Evolutionary conservation across 1,140 invertebrate genomes (phyloP), one percentile per base, ranked within the genome.

Genomic region (Drosophila athabasca): DNA sequence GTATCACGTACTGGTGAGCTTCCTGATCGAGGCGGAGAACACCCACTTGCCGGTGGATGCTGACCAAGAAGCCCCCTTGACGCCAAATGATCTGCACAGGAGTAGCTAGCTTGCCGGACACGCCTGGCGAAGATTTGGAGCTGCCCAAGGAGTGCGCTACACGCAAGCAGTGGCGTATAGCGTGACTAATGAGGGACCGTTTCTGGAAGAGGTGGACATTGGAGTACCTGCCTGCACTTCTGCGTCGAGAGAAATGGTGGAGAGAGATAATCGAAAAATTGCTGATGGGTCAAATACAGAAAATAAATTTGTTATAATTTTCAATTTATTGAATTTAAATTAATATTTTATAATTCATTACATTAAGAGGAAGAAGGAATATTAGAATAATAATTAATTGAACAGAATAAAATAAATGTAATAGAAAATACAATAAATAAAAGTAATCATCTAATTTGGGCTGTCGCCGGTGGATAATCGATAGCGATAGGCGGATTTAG

Each of bases 221-320:
- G n/a, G n/a, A n/a, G n/a, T n/a, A n/a, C n/a, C n/a, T n/a, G n/a
- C n/a, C n/a, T n/a, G n/a, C n/a, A n/a, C n/a, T n/a, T n/a, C n/a
- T n/a, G n/a, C n/a, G n/a, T n/a, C n/a, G n/a, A n/a, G n/a, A n/a
- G n/a, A n/a, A n/a, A n/a, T n/a, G n/a, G n/a, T n/a, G n/a, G n/a
- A n/a, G n/a, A 93, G 74, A 7, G 91, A 92, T 29, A 92, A 55
- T 75, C 82, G 90, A 74, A 92, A 90, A 76, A 92, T 79, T 78
- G 92, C 90, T 65, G 90, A 88, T 3, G 93, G 93, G 53, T 93
- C 93, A 92, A 93, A 93, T 77, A 93, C 92, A 60, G 93, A 93
- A 91, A 93, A 93, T 92, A 93, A 85, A 90, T 93, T 93, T 89
- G 73, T 92, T 93, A 93, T 93, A 91, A 93, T 93, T 92, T 93